Conservation (phyloP, 2,797 vertebrate genomes). For the Manis crassicaudata region DNA sequence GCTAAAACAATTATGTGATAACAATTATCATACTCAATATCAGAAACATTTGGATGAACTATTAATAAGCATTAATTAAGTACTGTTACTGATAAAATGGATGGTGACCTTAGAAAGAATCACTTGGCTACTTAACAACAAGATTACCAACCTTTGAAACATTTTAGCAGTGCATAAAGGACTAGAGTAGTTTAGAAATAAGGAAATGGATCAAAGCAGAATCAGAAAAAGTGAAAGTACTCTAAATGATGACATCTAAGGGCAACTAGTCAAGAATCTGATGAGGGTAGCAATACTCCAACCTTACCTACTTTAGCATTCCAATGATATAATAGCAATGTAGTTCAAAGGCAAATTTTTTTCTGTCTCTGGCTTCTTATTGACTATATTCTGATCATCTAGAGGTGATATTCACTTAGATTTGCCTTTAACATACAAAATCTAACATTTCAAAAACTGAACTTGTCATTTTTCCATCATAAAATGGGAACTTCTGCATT, state of each 20-base stretch:
- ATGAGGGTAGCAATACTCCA: background rate
- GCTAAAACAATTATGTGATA: conserved; percentile 45
- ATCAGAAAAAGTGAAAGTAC: conserved; percentile 49
- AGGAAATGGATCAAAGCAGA: conserved; percentile 54
- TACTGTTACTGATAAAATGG: conserved; percentile 75
- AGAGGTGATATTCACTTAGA: background rate
- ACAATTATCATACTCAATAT: conserved; percentile 11
- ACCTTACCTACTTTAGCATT: background rate
- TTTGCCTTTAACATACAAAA: background rate
- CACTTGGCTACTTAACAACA: conserved; percentile 58
- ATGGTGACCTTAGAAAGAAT: conserved; percentile 69
- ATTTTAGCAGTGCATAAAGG: conserved; percentile 39
- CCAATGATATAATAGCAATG: background rate
- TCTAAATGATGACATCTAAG: background rate
- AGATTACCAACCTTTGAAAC: conserved; percentile 81
- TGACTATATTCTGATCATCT: background rate
- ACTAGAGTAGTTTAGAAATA: conserved; percentile 22
- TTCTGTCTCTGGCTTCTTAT: background rate
- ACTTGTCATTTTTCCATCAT: background rate
- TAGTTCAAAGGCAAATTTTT: background rate
- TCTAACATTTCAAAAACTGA: conserved; percentile 27
- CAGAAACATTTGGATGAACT: conserved; percentile 52
- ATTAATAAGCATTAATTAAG: conserved; percentile 77
- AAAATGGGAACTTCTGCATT: background rate
- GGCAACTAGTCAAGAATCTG: background rate